Conservation (phyloP, 1,140 invertebrate genomes). For the Diorhabda elongata region DNA sequence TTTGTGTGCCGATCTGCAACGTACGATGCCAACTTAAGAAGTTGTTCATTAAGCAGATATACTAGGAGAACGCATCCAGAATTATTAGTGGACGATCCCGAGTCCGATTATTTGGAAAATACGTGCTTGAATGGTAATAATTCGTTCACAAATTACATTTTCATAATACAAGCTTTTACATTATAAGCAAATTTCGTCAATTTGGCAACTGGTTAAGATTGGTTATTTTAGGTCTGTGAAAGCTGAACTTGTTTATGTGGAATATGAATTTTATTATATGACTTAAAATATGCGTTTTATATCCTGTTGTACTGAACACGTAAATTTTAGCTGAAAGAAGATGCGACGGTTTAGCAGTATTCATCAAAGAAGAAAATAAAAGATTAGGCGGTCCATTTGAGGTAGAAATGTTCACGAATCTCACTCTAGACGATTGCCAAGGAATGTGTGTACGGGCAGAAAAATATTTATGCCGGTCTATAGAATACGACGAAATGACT, state of each 20-base stretch:
- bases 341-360: conserved; percentile 79
- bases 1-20: conserved; percentile 84
- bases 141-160: no score
- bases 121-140: conserved; percentile 78
- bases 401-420: conserved; percentile 78
- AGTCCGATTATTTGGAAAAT: conserved; percentile 87
- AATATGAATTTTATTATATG: no score
- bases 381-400: conserved; percentile 81
- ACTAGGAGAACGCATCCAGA: conserved; percentile 81
- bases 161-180: no score
- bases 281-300: no score
- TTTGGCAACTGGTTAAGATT: no score
- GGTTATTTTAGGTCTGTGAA: no score
- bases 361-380: conserved; percentile 85
- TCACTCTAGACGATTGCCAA: conserved; percentile 78
- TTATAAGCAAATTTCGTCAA: no score
- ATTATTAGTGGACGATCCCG: conserved; percentile 75
- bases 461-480: conserved; percentile 81
- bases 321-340: conserved; percentile 65
- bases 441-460: conserved; percentile 44
- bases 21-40: conserved; percentile 69
- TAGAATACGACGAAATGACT: conserved; percentile 85
- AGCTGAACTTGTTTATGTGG: no score
- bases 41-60: conserved; percentile 74
- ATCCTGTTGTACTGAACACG: no score